Conservation (phyloP, 2,113 vertebrate genomes). For the Hippocampus guttulatus region DNA sequence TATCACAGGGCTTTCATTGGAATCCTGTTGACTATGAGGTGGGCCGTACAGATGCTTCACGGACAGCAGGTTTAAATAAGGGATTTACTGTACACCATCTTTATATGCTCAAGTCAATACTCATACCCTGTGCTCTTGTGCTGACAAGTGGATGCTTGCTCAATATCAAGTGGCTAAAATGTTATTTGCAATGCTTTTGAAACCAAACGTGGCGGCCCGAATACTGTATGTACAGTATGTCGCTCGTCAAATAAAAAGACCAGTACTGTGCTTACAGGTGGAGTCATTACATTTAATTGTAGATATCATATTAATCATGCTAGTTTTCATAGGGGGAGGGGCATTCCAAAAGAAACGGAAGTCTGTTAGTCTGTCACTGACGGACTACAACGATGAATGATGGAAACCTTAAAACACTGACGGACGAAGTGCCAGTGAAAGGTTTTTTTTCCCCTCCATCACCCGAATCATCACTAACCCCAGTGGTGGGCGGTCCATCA, state of each 20-base stretch:
- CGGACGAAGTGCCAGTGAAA: no score
- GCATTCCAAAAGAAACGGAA: no score
- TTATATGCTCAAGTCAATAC: neutral
- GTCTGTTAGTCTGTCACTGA: no score
- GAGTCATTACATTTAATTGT: slow-evolving; percentile 5
- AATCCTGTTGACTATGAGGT: slow-evolving; percentile 37
- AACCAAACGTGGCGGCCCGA: slow-evolving; percentile 12
- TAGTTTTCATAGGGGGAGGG: no score
- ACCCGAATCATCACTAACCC: no score
- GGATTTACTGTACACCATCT: neutral
- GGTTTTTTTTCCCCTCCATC: no score
- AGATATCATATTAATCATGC: no score
- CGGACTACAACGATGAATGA: no score
- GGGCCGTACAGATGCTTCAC: slow-evolving; percentile 19
- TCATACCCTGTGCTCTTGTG: slow-evolving; percentile 9
- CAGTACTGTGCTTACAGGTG: neutral
- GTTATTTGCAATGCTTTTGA: neutral
- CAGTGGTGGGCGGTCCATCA: no score
- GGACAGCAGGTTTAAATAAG: slow-evolving; percentile 15
- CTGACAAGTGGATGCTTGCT: slow-evolving; percentile 13
- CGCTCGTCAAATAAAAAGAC: slow-evolving; percentile 14
- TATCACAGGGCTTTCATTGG: slow-evolving; percentile 28
- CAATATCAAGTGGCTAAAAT: neutral
- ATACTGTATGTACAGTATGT: neutral
- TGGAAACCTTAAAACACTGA: no score